Evolutionary conservation across 2,797 vertebrate species (phyloP), one percentile per base, ranked within the genome.

Genomic region (Melanotaenia maccullochi): DNA sequence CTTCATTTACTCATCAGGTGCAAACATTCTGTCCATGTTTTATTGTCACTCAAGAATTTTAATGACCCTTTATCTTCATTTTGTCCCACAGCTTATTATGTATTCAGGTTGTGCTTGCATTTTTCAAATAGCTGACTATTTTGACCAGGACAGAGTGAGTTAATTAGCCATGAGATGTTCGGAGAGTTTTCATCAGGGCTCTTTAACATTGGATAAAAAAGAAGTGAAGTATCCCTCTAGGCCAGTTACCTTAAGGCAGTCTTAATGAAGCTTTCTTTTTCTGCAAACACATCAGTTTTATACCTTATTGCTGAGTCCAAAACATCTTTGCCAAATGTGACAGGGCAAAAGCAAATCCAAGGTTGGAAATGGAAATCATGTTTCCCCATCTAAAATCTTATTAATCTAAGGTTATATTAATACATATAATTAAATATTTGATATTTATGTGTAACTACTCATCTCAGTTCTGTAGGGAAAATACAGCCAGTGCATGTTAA

Each of bases 121-220:
- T 65, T 81, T 78, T 25, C 4, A 77, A 84, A 76, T 80, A 71
- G 79, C 76, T 83, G 72, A 66, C 71, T 60, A 56, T 86, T 85
- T 75, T 77, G 64, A 82, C 78, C 54, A 61, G 73, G 75, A 79
- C 28, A 73, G 64, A 58, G 22, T 71, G 57, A 80, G 72, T 84
- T 93, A 89, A 93, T 91, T 88, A 87, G 80, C 82, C 71, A n/a
- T 78, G 71, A 71, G 78, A 76, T 76, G 83, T 87, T 90, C 73
- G 64, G 72, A 71, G 78, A 78, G 73, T 84, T 77, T 81, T 76
- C 65, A 85, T 81, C 73, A 71, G 73, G 73, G 81, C 51, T 62
- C 89, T 89, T 90, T 87, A 72, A 87, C 11, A 82, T 74, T 64
- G 76, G 75, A 78, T 83, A 76, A 85, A 87, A 49, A 89, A 78